phyloP scores from a whole-genome alignment of 2,888 invertebrate species.

The Rotaria macrura region DNA sequence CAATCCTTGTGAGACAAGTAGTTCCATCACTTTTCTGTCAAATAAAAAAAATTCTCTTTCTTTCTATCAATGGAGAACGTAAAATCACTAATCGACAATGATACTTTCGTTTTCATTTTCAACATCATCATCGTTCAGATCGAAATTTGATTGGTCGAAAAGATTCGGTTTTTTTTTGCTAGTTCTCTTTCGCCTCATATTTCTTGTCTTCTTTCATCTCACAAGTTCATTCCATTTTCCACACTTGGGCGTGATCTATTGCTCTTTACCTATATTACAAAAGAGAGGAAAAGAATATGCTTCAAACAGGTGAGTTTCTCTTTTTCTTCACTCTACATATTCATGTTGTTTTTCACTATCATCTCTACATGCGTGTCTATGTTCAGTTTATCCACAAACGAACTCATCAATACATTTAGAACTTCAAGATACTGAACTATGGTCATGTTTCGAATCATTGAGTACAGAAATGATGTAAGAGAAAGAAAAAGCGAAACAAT shows the following conservation, averaged over 20 bases:
- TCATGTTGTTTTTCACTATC: background rate
- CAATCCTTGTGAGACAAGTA: too few relatives aligned
- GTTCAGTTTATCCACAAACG: background rate
- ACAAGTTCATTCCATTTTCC: slow-evolving; percentile 7
- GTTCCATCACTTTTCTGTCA: background rate
- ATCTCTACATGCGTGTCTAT: too few relatives aligned
- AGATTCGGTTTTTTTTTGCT: background rate
- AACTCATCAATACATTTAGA: background rate
- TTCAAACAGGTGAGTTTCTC: background rate
- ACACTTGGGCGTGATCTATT: background rate
- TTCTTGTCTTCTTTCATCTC: background rate
- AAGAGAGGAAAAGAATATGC: background rate
- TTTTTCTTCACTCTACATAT: background rate
- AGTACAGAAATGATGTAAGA: slow-evolving; percentile 11
- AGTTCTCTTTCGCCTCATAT: background rate
- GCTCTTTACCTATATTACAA: background rate
- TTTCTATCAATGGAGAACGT: too few relatives aligned
- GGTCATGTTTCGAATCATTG: background rate
- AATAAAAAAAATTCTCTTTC: background rate
- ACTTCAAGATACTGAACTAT: background rate
- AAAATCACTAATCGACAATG: background rate
- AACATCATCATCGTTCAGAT: background rate
- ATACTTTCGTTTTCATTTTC: background rate
- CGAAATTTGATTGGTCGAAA: background rate
- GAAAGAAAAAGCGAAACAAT: too few relatives aligned